Percentiles rank a stretch among this genome's conserved stretches.
Conservation (phyloP, 2,797 vertebrate species). For the Brotula barbata region DNA sequence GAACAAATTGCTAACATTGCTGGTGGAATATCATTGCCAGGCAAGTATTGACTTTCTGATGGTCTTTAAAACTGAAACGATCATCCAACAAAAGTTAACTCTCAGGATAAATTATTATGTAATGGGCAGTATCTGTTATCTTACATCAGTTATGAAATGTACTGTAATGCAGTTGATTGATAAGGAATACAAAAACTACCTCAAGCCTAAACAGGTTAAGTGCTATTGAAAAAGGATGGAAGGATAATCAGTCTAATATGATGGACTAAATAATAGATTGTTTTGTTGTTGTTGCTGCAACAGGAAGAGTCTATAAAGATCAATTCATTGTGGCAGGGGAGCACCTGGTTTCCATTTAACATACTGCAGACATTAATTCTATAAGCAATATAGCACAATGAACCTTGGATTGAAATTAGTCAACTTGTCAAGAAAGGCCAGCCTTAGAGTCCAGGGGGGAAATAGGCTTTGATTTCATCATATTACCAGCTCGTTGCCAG, state of each 20-base stretch:
- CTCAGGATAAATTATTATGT: no score
- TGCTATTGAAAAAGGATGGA: background rate
- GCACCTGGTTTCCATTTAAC: conserved; percentile 34
- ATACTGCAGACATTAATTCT: conserved; percentile 18
- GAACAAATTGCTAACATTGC: no score
- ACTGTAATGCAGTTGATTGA: no score
- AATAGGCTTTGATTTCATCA: conserved; percentile 61
- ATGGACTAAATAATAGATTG: conserved; percentile 2
- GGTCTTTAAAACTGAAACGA: no score
- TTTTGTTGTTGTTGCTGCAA: conserved; percentile 11
- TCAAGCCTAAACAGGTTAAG: no score
- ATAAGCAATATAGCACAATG: conserved; percentile 46
- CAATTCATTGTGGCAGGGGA: conserved; percentile 19
- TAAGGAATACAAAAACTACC: no score
- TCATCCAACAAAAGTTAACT: no score
- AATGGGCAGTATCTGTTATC: no score
- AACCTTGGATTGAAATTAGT: conserved; percentile 56
- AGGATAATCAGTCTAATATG: background rate
- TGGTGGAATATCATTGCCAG: no score
- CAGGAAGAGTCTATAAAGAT: conserved; percentile 22
- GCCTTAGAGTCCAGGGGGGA: conserved; percentile 43
- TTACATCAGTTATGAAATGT: no score
- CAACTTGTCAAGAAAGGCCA: conserved; percentile 48
- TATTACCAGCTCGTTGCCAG: conserved; percentile 56
- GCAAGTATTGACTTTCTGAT: no score